Base-by-base conservation (phyloP, 2,797 vertebrate genomes). In the Petrocephalus schoutedeni region DNA sequence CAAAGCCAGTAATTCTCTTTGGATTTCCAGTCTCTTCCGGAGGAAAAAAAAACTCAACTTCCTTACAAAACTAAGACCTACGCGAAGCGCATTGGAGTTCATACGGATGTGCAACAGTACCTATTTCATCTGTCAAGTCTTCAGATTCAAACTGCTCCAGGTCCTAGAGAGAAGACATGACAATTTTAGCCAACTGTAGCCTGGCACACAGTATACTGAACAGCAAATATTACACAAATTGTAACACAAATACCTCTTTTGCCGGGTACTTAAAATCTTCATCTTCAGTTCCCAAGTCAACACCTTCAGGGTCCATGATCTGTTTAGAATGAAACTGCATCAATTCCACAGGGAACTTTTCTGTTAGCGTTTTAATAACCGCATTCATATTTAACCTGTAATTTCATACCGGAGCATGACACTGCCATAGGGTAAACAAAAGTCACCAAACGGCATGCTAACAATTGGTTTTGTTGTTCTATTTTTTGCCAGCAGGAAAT, bases 11-110 rank as follows among this genome's bases (percentile, higher is more conserved):
- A 97, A 97, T 95, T 95, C 89, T 95, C 94, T 95, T 95, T 93
- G 96, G 95, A 94, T 96, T 98, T 98, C 98, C 98, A 99, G 98
- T 99, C 98, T 98, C 98, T 97, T 96, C 94, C 92, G 89, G 93
- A 92, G 91, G 85, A 91, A 91, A 93, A 93, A 89, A 41, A 88
- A 56, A 74, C n/a, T 71, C 61, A 54, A 64, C 87, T 93, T 91
- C 91, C 92, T 92, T 93, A 92, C 92, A 93, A 92, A 90, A 90
- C 93, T 91, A 94, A 91, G 90, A 92, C 92, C 92, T 90, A 59
- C 16, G 57, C 80, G 85, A 83, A 87, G 80, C 45, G 61, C 49
- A 88, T 21, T 59, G 45, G 86, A 74, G 86, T 91, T 87, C 64
- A 82, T 45, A 45, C 8, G n/a, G 57, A 88, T 89, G 87, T 92